Evolutionary conservation across 2,888 invertebrate genomes (phyloP).

Genomic region (Periphyllus acericola): DNA sequence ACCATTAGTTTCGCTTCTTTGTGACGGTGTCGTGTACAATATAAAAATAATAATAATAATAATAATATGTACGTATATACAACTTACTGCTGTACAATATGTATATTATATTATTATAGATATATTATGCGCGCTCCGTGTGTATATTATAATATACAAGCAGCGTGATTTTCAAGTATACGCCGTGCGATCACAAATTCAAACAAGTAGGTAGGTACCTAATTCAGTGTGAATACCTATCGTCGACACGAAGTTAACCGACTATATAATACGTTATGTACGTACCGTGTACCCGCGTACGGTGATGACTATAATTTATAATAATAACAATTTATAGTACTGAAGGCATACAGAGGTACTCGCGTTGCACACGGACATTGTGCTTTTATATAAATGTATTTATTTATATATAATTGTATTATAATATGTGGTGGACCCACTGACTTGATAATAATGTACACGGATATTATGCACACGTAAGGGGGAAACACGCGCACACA

Average conservation of each 20-base stretch:
- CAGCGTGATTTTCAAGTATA: slow-evolving; percentile 35
- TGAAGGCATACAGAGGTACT: neutral
- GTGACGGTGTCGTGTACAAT: slow-evolving; percentile 38
- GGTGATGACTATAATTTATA: neutral
- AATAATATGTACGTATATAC: neutral
- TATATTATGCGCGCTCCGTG: neutral
- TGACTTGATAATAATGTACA: too few species aligned
- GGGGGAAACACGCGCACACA: too few species aligned
- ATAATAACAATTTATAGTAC: neutral
- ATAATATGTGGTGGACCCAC: too few species aligned
- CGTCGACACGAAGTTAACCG: slow-evolving; percentile 38
- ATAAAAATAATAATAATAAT: neutral
- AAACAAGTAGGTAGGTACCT: slow-evolving; percentile 58
- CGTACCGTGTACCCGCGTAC: neutral
- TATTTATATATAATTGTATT: too few species aligned
- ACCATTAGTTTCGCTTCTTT: slow-evolving; percentile 59
- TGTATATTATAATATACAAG: neutral
- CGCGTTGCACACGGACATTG: neutral
- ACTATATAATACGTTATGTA: slow-evolving; percentile 24
- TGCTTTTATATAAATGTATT: too few species aligned
- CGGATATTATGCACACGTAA: too few species aligned
- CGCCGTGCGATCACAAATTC: slow-evolving; percentile 14
- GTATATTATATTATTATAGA: neutral
- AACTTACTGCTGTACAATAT: neutral
- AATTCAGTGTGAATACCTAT: slow-evolving; percentile 50